Conservation (phyloP, 2,888 invertebrate species). For the Hydropsyche betteni region DNA sequence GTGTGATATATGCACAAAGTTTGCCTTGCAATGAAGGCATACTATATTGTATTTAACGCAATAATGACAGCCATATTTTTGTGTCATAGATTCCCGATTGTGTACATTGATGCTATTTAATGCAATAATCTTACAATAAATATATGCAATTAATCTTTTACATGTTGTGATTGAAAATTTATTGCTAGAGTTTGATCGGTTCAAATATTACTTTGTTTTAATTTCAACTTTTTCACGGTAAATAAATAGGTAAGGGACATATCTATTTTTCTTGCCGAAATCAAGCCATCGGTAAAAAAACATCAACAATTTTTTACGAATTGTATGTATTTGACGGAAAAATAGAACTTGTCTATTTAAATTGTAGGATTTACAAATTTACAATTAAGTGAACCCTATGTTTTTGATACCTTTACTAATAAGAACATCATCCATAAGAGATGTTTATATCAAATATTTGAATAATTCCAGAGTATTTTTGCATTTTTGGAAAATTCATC, state of each 20-base stretch:
- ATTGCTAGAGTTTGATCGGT: no score
- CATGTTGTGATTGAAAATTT: conserved; percentile 11
- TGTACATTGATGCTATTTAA: background rate
- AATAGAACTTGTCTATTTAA: background rate
- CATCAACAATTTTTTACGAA: background rate
- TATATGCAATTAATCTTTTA: background rate
- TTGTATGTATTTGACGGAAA: conserved; percentile 7
- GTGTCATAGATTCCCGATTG: conserved; percentile 5
- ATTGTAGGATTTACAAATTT: conserved; percentile 14
- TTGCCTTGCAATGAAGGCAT: conserved; percentile 21
- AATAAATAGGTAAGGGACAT: conserved; percentile 19
- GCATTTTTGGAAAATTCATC: conserved; percentile 25
- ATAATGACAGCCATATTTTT: conserved; percentile 26
- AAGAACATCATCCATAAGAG: background rate
- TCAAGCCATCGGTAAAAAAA: background rate
- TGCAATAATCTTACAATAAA: background rate
- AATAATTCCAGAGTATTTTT: conserved; percentile 34
- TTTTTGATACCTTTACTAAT: conserved; percentile 35
- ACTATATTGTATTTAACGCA: background rate
- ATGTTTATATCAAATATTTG: conserved; percentile 15
- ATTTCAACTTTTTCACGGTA: background rate
- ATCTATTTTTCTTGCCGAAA: conserved; percentile 7
- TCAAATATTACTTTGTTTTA: background rate
- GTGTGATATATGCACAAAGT: conserved; percentile 24
- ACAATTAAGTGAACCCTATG: conserved; percentile 30